A percentile compares a stretch with the other conserved stretches of the same genome.
Conservation (phyloP, 35 echinoderm and acorn worm genomes). For the Heliocidaris tuberculata region DNA sequence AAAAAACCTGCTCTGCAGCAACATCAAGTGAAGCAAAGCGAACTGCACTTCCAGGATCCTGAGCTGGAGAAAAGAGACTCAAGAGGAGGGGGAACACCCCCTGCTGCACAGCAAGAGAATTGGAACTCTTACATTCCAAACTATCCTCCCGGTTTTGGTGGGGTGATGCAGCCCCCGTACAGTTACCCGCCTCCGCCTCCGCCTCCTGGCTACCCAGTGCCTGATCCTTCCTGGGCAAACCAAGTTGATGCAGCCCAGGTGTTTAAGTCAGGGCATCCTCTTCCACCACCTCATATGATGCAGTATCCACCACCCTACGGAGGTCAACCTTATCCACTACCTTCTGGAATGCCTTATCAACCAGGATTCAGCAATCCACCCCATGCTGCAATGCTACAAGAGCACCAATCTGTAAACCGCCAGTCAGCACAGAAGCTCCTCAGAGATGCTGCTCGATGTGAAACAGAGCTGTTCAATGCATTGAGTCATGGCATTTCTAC, state of each 20-base stretch:
- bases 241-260: constrained; percentile 36
- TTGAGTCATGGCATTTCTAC: background rate
- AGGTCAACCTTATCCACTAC: background rate
- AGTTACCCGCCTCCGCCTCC: constrained; percentile 16
- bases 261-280: background rate
- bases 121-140: constrained; percentile 34
- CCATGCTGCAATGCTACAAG: constrained; percentile 25
- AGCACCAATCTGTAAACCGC: constrained; percentile 20
- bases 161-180: constrained; percentile 27
- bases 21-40: background rate
- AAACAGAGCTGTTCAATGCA: constrained; percentile 21
- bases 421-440: constrained; percentile 19
- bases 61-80: constrained; percentile 24
- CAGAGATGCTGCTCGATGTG: constrained; percentile 22
- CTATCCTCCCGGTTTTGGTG: constrained; percentile 25
- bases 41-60: constrained; percentile 52
- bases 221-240: constrained; percentile 39
- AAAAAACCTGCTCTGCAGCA: constrained; percentile 50
- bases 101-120: background rate
- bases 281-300: constrained; percentile 8
- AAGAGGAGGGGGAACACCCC: background rate
- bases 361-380: constrained; percentile 7
- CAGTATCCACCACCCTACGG: constrained; percentile 40
- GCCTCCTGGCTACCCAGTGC: constrained; percentile 13
- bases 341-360: background rate